These are phyloP conservation scores for Drosophila tsacasi DNA, from an alignment of 1,140 invertebrate species.

Conservation along the genomic window DNA sequence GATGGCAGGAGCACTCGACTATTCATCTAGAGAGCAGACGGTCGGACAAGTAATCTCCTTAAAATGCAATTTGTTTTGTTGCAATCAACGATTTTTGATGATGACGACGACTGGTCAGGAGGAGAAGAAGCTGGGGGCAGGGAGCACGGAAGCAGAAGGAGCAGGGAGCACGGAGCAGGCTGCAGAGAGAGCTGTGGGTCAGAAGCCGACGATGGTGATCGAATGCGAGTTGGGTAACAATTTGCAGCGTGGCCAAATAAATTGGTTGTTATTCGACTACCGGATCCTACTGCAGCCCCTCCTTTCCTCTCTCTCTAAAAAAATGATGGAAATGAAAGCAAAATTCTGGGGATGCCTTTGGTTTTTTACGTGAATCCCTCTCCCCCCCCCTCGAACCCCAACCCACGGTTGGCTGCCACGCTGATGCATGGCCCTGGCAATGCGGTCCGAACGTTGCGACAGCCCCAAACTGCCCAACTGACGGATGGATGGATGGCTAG, in stretches of 20 bases:
- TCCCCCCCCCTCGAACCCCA: conserved; percentile 23
- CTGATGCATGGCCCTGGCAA: conserved; percentile 79
- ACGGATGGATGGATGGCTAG: conserved; percentile 31
- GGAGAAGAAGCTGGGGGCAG: not conserved
- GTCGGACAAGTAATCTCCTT: conserved; percentile 73
- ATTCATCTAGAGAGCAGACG: conserved; percentile 64
- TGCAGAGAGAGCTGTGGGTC: conserved; percentile 15
- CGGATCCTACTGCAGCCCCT: not conserved
- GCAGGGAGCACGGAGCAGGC: not conserved
- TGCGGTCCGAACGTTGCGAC: conserved; percentile 75
- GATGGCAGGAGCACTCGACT: conserved; percentile 40
- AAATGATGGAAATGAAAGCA: conserved; percentile 64
- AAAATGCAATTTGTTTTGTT: conserved; percentile 84
- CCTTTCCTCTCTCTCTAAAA: conserved; percentile 1
- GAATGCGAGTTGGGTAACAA: conserved; percentile 80
- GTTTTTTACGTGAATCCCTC: conserved; percentile 63
- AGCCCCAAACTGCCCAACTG: conserved; percentile 59
- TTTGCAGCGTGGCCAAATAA: conserved; percentile 81
- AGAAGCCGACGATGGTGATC: conserved; percentile 57
- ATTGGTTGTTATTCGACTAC: conserved; percentile 77
- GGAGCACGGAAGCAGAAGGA: not conserved
- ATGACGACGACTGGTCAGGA: conserved; percentile 52
- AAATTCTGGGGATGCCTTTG: conserved; percentile 75
- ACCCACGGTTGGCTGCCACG: conserved; percentile 62
- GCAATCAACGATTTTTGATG: conserved; percentile 83